Conservation (phyloP, 2,888 invertebrate genomes). For the Bhutanitis thaidina region DNA sequence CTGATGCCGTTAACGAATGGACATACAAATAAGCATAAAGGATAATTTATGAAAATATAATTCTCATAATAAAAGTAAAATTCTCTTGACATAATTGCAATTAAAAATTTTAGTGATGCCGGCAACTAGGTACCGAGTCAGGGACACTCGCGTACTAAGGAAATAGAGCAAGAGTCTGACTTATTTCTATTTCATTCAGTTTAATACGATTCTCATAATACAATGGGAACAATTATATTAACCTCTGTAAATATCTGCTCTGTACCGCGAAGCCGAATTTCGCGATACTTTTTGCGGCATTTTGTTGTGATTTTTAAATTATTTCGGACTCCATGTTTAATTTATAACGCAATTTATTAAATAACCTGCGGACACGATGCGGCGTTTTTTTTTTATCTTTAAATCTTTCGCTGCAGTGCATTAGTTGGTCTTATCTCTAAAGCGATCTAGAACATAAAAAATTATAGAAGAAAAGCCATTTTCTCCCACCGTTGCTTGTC, state of each 20-base stretch:
- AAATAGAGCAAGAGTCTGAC: no score
- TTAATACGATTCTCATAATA: no score
- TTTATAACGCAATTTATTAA: constrained; percentile 65
- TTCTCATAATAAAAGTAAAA: no score
- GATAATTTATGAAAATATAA: no score
- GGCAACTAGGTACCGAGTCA: no score
- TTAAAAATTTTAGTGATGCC: no score
- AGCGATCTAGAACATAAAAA: constrained; percentile 1
- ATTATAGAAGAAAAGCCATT: neutral
- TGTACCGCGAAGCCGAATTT: constrained; percentile 25
- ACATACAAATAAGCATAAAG: no score
- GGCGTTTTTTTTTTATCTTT: constrained; percentile 19
- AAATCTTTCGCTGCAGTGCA: constrained; percentile 3
- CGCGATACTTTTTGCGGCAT: constrained; percentile 28
- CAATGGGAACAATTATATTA: neutral
- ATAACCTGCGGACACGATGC: constrained; percentile 27
- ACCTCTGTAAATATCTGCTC: constrained; percentile 19
- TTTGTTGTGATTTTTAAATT: constrained; percentile 45
- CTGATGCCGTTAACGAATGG: no score
- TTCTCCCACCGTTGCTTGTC: no score
- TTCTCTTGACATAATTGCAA: no score
- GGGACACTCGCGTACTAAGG: no score
- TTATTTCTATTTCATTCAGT: no score
- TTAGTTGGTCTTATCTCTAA: neutral
- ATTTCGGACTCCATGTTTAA: constrained; percentile 53